Base-by-base conservation (phyloP, 37 sponge, comb jelly and placozoan genomes). In the Agelas oroides region DNA sequence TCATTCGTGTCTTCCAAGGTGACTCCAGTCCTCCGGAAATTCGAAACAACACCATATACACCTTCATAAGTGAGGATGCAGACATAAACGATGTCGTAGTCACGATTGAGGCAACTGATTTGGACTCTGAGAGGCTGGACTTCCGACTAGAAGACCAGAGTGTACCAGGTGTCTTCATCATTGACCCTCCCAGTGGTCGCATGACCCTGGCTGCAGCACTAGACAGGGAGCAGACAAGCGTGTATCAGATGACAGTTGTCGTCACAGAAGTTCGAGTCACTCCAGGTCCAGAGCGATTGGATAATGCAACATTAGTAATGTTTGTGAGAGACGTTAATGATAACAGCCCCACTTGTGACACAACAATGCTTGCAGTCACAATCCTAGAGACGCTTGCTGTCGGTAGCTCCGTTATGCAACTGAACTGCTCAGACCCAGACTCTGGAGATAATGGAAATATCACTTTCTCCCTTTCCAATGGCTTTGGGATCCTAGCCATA, bases 281-380 rank as follows among this genome's bases (percentile, higher is more conserved):
- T 11, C 33, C 59, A 11, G 77, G 69, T 57, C 71, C 68, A 19
- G 84, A 77, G 20, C 37, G 59, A 27, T 67, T 61, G 1, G 87
- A 86, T 58, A 82, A 53, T n/a, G 76, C 81, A 21, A 16, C 31
- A 16, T 17, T 84, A 25, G 59, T 61, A 40, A 75, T 92, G 17
- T 88, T 59, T n/a, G 71, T 92, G 15, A 65, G 88, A 69, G 93
- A 88, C 75, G 89, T 81, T 12, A 92, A 92, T 75, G 89, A 92
- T 56, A 88, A 92, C 65, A 24, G 5, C 28, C 93, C 93, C 20
- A 55, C 37, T 25, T 92, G 93, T 35, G 23, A 56, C 33, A n/a
- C 33, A 28, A 34, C 70, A 0, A 30, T 60, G 19, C 36, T 61
- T 18, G 53, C 55, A 41, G 56, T 76, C 23, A 64, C 53, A 13